Evolutionary conservation across 2,113 vertebrate genomes (phyloP).

Genomic region (Aegotheles bennettii): DNA sequence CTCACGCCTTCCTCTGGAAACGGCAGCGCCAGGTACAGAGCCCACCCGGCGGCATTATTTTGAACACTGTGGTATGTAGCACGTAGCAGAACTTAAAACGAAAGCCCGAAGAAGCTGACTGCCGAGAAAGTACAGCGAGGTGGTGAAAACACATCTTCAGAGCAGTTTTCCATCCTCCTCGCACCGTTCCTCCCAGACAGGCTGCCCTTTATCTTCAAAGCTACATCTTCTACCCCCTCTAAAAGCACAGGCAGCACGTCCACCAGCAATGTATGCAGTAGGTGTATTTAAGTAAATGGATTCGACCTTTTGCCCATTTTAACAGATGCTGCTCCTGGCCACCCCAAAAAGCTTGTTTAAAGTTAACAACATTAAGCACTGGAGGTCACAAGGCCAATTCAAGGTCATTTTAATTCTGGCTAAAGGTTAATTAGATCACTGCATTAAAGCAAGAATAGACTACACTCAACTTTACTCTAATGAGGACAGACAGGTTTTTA

Average conservation of each 20-base stretch:
- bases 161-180: background rate
- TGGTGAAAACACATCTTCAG: background rate
- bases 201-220: background rate
- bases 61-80: rapidly evolving
- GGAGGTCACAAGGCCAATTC: conserved; percentile 75
- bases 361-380: conserved; percentile 79
- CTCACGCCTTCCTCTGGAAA: background rate
- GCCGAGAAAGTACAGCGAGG: background rate
- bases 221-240: background rate
- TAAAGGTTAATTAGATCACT: conserved; percentile 86
- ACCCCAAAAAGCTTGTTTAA: conserved; percentile 76
- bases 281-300: conserved; percentile 69
- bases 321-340: conserved; percentile 76
- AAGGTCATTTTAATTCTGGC: conserved; percentile 81
- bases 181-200: rapidly evolving
- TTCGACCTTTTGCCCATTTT: conserved; percentile 77
- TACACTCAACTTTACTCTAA: conserved; percentile 65
- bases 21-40: background rate
- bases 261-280: background rate
- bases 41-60: rapidly evolving
- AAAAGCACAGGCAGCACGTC: background rate
- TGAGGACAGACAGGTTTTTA: conserved; percentile 54
- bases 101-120: background rate
- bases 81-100: rapidly evolving
- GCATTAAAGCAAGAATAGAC: conserved; percentile 75